Evolutionary conservation across 2,888 invertebrate genomes (phyloP).

Genomic region (Abrostola triplasia): DNA sequence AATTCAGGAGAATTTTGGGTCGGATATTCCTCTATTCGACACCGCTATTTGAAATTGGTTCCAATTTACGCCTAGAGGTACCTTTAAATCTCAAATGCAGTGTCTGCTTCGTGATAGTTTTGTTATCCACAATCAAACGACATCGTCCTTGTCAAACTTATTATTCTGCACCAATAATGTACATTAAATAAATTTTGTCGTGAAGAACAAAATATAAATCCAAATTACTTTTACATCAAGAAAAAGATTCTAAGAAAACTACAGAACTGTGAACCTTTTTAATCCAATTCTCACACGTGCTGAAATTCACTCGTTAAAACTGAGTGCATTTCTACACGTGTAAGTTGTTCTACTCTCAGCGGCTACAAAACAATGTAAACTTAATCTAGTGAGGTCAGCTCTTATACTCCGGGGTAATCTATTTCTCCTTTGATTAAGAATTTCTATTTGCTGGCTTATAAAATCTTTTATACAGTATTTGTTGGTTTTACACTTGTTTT

Average conservation of each 20-base stretch:
- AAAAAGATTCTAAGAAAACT: no score
- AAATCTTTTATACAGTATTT: not conserved
- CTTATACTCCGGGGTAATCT: not conserved
- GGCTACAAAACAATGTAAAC: not conserved
- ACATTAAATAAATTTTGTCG: no score
- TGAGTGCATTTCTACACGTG: not conserved
- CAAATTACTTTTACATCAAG: no score
- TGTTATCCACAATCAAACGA: not conserved
- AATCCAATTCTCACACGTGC: no score
- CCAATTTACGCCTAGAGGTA: constrained; percentile 2
- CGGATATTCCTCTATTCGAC: not conserved
- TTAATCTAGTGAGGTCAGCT: not conserved
- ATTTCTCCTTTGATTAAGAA: not conserved
- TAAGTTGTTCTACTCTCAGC: not conserved
- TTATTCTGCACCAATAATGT: no score
- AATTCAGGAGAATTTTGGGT: constrained; percentile 1
- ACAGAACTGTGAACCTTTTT: no score
- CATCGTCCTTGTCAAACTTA: no score
- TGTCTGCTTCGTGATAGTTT: not conserved
- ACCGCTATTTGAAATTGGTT: not conserved
- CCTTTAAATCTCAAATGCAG: constrained; percentile 3
- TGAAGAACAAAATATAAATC: no score
- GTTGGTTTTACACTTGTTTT: not conserved
- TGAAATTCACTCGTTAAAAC: no score
- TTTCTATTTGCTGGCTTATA: not conserved